A percentile compares a stretch with the other conserved stretches of the same genome.
Evolutionary conservation across 64 coral and sea anemone species (phyloP).

Genomic region (Actinia tenebrosa): DNA sequence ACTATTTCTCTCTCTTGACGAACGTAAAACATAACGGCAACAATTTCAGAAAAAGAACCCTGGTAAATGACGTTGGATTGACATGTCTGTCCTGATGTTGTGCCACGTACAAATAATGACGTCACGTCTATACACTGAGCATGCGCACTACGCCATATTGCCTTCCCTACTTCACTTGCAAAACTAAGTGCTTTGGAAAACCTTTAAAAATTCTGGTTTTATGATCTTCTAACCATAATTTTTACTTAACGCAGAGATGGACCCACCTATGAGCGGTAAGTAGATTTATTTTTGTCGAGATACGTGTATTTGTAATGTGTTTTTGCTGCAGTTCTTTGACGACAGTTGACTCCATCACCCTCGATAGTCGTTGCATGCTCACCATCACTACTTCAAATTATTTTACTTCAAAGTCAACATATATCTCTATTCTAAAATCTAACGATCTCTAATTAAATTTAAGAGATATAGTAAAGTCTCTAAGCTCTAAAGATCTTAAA

Average conservation of each 20-base stretch:
- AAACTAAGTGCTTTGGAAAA: background rate
- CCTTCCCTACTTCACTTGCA: background rate
- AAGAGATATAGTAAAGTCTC: background rate
- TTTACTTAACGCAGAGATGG: background rate
- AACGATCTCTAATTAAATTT: background rate
- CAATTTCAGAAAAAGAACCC: too few relatives aligned
- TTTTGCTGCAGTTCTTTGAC: background rate
- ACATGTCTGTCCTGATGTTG: too few relatives aligned
- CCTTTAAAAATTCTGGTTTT: background rate
- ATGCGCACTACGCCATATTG: background rate
- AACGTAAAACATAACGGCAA: too few relatives aligned
- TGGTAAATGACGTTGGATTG: too few relatives aligned
- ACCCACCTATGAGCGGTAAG: constrained; percentile 20
- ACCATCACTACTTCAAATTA: background rate
- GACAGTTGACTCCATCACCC: background rate
- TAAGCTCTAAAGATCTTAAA: background rate
- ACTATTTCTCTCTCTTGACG: too few relatives aligned
- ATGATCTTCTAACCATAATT: background rate
- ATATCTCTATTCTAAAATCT: background rate
- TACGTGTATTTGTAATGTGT: background rate
- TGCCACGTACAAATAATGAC: constrained; percentile 16
- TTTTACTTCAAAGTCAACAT: background rate
- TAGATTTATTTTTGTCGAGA: background rate
- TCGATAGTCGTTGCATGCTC: background rate
- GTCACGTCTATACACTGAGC: background rate